A percentile compares a stretch with the other conserved stretches of the same genome.
Conservation (phyloP, 35 echinoderm and acorn worm genomes). For the Heliocidaris erythrogramma region DNA sequence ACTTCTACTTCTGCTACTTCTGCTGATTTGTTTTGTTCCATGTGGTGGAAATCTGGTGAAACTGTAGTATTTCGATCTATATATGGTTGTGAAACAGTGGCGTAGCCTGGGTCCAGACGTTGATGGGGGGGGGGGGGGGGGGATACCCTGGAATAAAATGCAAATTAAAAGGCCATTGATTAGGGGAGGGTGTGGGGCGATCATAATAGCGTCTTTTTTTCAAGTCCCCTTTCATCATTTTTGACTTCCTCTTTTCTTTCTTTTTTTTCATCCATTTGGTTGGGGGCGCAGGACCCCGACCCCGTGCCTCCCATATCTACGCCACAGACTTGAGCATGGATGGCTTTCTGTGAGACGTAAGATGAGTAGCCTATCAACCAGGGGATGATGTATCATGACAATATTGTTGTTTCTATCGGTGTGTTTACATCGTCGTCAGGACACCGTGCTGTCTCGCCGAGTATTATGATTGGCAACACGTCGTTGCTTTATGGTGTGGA, state of each 20-base stretch:
- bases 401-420: background rate
- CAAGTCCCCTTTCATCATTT: too few species aligned
- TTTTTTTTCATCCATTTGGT: too few species aligned
- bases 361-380: background rate
- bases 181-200: too few species aligned
- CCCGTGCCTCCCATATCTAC: background rate
- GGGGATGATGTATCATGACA: background rate
- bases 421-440: background rate
- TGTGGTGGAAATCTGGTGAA: background rate
- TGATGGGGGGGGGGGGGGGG: background rate
- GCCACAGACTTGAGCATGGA: background rate
- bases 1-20: too few species aligned
- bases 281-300: background rate
- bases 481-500: background rate
- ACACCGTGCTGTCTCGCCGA: background rate
- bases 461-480: constrained; percentile 1
- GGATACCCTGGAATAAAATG: background rate
- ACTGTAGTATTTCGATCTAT: background rate
- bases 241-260: too few species aligned
- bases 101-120: background rate
- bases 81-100: background rate
- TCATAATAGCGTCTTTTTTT: too few species aligned
- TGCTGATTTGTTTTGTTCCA: background rate
- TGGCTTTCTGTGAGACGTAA: background rate
- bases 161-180: too few species aligned